phyloP scores from a whole-genome alignment of 92 coral and sea anemone genomes.

The Muricea muricata region DNA sequence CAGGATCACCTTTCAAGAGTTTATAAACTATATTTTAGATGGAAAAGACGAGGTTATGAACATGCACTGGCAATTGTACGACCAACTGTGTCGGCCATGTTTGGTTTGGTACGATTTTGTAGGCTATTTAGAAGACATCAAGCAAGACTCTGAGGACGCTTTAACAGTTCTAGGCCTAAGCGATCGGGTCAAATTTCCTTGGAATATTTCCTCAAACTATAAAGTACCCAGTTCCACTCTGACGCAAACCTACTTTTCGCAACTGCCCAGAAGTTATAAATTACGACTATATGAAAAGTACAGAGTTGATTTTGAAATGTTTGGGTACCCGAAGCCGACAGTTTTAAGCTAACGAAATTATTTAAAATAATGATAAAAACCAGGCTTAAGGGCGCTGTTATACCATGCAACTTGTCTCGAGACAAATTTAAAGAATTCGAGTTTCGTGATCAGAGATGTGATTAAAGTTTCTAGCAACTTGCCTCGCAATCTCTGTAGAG shows the following conservation, averaged over 20 bases:
- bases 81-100: constrained; percentile 89
- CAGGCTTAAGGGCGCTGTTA: no score
- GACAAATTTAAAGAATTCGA: no score
- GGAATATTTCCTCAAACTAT: constrained; percentile 80
- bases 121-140: constrained; percentile 81
- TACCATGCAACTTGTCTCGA: no score
- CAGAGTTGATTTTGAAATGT: constrained; percentile 87
- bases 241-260: constrained; percentile 70
- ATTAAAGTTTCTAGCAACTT: no score
- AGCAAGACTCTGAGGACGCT: constrained; percentile 73
- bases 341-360: no score
- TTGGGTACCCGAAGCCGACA: constrained; percentile 75
- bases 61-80: constrained; percentile 90
- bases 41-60: constrained; percentile 79
- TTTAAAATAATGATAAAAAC: no score
- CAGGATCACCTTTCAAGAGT: constrained; percentile 84
- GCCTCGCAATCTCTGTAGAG: no score
- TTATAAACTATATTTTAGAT: constrained; percentile 74
- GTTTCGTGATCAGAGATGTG: no score
- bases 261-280: constrained; percentile 60
- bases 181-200: constrained; percentile 77
- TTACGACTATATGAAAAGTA: constrained; percentile 74
- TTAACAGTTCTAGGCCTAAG: constrained; percentile 67
- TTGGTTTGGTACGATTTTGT: constrained; percentile 88
- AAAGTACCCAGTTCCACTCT: constrained; percentile 68